phyloP scores from a whole-genome alignment of 2,797 vertebrate species.

The Microhierax caerulescens region DNA sequence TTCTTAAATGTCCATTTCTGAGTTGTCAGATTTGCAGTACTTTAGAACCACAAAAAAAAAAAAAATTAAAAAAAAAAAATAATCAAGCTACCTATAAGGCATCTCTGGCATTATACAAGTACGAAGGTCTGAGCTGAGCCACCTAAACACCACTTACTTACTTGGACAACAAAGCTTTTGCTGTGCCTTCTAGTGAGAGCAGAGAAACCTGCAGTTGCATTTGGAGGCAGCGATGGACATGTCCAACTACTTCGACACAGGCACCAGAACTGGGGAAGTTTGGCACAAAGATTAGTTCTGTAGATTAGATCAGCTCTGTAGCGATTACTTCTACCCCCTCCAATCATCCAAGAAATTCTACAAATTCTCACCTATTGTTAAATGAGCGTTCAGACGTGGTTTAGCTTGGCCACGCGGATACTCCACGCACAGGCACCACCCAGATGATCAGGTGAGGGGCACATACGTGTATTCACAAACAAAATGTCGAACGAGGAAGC shows the following conservation, averaged over 20 bases:
- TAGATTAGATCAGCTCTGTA: neutral
- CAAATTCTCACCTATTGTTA: neutral
- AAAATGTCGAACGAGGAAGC: neutral
- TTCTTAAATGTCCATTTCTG: neutral
- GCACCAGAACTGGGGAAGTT: neutral
- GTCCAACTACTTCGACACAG: neutral
- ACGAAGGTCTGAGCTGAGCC: neutral
- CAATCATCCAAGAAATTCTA: neutral
- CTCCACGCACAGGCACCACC: neutral
- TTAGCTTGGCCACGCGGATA: neutral
- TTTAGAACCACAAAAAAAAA: neutral
- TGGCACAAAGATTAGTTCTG: neutral
- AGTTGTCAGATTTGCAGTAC: neutral
- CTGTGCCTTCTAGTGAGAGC: neutral
- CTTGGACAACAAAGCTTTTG: neutral
- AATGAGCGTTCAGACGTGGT: neutral
- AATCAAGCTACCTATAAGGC: neutral
- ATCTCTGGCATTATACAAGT: neutral
- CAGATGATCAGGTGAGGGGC: neutral
- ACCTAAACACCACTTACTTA: neutral
- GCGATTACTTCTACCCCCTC: neutral
- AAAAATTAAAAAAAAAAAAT: neutral
- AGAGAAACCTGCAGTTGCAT: neutral
- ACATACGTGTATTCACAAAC: rapidly evolving
- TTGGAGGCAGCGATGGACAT: neutral